Conservation (phyloP, 2,888 invertebrate species). For the Lycaena phlaeas region DNA sequence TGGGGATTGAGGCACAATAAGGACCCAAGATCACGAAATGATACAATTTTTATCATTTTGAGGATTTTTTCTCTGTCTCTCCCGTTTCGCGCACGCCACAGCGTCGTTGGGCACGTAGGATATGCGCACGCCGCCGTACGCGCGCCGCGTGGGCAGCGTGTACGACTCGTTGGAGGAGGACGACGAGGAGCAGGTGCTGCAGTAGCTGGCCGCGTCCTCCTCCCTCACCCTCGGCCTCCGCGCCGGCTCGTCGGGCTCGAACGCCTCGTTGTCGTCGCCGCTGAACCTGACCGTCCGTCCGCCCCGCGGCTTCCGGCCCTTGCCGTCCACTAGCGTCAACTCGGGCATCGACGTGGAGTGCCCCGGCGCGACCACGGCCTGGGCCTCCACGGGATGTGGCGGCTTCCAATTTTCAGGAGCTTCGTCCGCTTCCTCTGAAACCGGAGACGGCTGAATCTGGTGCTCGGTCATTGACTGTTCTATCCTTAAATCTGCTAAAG, state of each 20-base stretch:
- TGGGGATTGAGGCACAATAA: constrained; percentile 35
- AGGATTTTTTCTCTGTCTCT: constrained; percentile 72
- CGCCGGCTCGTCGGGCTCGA: constrained; percentile 55
- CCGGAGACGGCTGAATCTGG: constrained; percentile 74
- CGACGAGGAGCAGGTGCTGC: constrained; percentile 93
- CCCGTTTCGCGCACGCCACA: constrained; percentile 84
- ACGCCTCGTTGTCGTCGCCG: constrained; percentile 62
- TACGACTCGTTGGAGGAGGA: constrained; percentile 92
- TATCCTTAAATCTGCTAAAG: constrained; percentile 68
- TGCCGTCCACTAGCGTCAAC: constrained; percentile 63
- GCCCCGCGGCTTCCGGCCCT: constrained; percentile 41
- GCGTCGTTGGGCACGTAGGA: constrained; percentile 96
- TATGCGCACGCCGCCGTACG: constrained; percentile 90
- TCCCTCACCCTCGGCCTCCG: constrained; percentile 50
- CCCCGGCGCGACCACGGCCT: constrained; percentile 64
- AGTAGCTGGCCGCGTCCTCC: constrained; percentile 82
- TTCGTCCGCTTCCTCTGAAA: constrained; percentile 40
- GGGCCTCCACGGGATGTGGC: constrained; percentile 64
- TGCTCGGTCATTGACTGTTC: constrained; percentile 79
- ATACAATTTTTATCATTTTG: constrained; percentile 88
- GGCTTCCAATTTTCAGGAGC: constrained; percentile 66
- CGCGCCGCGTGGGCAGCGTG: constrained; percentile 85
- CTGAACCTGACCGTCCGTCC: constrained; percentile 60
- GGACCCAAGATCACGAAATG: constrained; percentile 81
- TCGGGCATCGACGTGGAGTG: constrained; percentile 68